Percentiles rank a stretch among this genome's conserved stretches.
These are phyloP conservation scores for Taeniopygia guttata DNA, from an alignment of 2,797 vertebrate genomes.

Conservation along the genomic window DNA sequence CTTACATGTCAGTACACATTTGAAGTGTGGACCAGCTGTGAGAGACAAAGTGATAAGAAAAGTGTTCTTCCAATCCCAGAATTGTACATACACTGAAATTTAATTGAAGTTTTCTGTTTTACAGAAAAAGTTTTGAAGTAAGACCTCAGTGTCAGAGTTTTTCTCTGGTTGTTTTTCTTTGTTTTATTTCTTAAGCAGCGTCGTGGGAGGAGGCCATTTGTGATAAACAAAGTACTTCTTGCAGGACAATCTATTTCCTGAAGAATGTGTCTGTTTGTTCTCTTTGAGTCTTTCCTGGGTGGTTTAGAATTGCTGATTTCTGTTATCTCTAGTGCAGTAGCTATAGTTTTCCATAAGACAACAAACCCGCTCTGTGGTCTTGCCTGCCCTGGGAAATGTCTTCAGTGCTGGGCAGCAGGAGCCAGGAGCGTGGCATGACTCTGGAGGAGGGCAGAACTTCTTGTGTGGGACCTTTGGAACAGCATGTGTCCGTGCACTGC, in stretches of 20 bases:
- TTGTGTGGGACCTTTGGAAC: not conserved
- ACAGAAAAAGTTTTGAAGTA: not conserved
- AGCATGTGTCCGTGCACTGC: accelerated
- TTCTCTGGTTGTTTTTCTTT: accelerated
- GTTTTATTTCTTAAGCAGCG: not conserved
- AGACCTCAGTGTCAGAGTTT: not conserved
- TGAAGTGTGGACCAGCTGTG: not conserved
- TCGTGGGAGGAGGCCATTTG: not conserved
- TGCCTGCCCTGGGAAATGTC: not conserved
- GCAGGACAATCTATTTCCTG: not conserved
- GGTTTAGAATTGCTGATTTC: not conserved
- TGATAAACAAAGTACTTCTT: not conserved
- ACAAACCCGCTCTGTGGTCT: not conserved
- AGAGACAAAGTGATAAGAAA: not conserved
- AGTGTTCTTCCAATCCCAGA: not conserved
- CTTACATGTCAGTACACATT: not conserved
- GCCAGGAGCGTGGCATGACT: not conserved
- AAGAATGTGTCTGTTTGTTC: not conserved
- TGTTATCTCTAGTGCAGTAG: not conserved
- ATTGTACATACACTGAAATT: not conserved
- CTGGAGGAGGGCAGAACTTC: not conserved
- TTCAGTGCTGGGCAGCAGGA: not conserved
- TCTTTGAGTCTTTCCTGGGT: not conserved
- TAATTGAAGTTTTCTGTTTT: not conserved
- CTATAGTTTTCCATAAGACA: not conserved